Percentiles rank a stretch among this genome's conserved stretches.
These are phyloP conservation scores for Sarotherodon lohbergeri DNA, from an alignment of 2,113 vertebrate species.

Conservation along the genomic window DNA sequence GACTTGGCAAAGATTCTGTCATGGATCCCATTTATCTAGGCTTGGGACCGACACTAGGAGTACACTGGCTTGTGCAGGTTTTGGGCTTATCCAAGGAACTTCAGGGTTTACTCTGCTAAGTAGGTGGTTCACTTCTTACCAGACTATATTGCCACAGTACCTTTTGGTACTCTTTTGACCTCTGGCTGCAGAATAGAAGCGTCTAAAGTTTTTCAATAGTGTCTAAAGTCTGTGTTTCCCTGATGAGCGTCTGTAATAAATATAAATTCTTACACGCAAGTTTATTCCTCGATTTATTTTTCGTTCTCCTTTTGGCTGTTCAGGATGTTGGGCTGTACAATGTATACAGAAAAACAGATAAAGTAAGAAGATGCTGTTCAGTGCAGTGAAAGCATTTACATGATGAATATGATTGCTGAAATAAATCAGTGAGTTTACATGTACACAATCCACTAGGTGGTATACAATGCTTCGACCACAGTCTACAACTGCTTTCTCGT, in stretches of 20 bases:
- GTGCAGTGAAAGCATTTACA: background rate
- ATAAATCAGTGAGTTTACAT: constrained; percentile 11
- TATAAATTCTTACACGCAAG: background rate
- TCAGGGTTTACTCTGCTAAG: background rate
- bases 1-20: background rate
- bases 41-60: background rate
- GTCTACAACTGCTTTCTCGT: background rate
- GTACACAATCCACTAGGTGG: constrained; percentile 1
- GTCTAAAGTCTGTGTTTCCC: background rate
- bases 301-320: background rate
- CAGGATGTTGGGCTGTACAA: background rate
- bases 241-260: background rate
- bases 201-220: background rate
- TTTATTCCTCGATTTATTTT: constrained; percentile 25
- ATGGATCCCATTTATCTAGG: background rate
- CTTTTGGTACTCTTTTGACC: background rate
- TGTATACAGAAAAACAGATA: constrained; percentile 11
- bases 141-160: background rate
- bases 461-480: background rate
- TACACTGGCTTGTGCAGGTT: background rate
- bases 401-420: background rate
- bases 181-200: background rate
- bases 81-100: background rate
- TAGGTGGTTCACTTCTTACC: background rate
- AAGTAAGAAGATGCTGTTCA: background rate